phyloP scores from a whole-genome alignment of 2,888 invertebrate species.

The Apotomis turbidana region DNA sequence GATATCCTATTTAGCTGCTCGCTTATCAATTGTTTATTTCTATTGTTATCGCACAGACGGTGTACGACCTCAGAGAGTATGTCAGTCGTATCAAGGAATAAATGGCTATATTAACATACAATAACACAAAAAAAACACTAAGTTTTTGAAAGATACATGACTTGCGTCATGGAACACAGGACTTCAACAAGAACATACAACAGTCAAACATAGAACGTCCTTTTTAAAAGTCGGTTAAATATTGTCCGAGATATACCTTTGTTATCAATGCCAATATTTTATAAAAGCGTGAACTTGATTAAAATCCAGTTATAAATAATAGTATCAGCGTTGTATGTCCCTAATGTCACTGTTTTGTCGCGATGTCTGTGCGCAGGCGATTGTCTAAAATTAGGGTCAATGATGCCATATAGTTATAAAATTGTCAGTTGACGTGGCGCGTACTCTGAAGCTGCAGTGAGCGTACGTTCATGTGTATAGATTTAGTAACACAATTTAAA shows the following conservation, averaged over 20 bases:
- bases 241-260: no score
- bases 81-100: constrained; percentile 28
- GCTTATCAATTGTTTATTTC: constrained; percentile 36
- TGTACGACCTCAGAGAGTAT: constrained; percentile 12
- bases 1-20: constrained; percentile 21
- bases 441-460: constrained; percentile 5
- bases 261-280: no score
- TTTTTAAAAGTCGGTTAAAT: no score
- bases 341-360: not conserved
- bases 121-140: no score
- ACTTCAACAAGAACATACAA: no score
- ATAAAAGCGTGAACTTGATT: no score
- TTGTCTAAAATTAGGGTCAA: constrained; percentile 75
- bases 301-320: no score
- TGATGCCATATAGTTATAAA: constrained; percentile 69
- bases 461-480: not conserved
- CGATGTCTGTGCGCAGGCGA: constrained; percentile 45
- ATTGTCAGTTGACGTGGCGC: constrained; percentile 58
- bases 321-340: no score
- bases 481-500: not conserved
- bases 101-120: not conserved
- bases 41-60: constrained; percentile 28
- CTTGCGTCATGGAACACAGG: no score
- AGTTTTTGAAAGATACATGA: no score
- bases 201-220: no score